Evolutionary conservation across 2,888 invertebrate species (phyloP), one percentile per base, ranked within the genome.

Genomic region (Dicyrtoma fusca): DNA sequence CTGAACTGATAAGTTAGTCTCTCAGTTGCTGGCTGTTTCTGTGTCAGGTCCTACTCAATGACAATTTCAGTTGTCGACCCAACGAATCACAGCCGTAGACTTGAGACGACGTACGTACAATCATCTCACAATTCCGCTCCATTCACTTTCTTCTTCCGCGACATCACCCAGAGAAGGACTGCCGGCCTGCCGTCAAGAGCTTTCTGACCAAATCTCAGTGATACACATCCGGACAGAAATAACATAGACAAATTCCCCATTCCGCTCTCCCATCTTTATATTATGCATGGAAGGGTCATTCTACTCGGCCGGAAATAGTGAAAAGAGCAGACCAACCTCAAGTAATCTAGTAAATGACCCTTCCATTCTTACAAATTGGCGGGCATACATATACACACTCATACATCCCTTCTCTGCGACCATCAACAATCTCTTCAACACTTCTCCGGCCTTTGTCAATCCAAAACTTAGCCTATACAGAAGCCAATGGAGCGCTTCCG

Each of bases 321-420:
- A 66, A 21, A 53, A 66, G 53, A 51, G 42, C 66, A 42, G 53
- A 51, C 23, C 23, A 17, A 51, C 26, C 65, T 61, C 49, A 66
- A 66, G 66, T 66, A 66, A 66, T 66, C 66, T 51, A 55, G 21
- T 53, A 66, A 66, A 66, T 66, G 66, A 66, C 66, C 66, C 25
- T 49, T 55, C 53, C 53, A 53, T 66, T 66, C 51, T 53, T n/a
- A 53, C 53, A 53, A 66, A 66, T 66, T 53, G 66, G 44, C 26
- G 53, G 42, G 66, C 65, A 51, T 19, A 34, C 26, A n/a, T 49
- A 65, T 51, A 51, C 55, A 53, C 66, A 66, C 49, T 42, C 34
- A 34, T 34, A 34, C 34, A n/a, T 45, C 23, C 21, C 65, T 21
- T 51, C n/a, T n/a, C n/a, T n/a, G n/a, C n/a, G n/a, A n/a, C n/a